These are phyloP conservation scores for Tinea semifulvella DNA, from an alignment of 2,888 invertebrate genomes.

Conservation along the genomic window DNA sequence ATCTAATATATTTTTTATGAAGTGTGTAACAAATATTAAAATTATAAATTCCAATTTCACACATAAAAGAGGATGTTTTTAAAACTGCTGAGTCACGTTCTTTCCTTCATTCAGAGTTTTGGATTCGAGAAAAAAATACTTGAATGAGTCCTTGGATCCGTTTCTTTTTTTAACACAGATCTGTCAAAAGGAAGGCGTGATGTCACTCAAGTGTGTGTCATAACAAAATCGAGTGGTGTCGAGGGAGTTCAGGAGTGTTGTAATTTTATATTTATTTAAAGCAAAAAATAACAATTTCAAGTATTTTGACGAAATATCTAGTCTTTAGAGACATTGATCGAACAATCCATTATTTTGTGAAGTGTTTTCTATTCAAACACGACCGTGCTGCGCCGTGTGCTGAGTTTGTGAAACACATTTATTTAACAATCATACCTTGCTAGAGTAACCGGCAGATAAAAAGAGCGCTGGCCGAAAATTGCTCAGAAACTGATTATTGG, in stretches of 20 bases:
- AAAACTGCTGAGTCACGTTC: slow-evolving; percentile 37
- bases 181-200: slow-evolving; percentile 19
- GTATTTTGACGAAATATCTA: slow-evolving; percentile 3
- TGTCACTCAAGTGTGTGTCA: slow-evolving; percentile 38
- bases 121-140: slow-evolving; percentile 26
- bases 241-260: slow-evolving; percentile 35
- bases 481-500: no score
- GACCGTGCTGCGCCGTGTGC: no score
- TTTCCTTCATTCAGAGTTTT: slow-evolving; percentile 35
- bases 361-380: background rate
- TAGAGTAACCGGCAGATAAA: no score
- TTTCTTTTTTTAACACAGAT: slow-evolving; percentile 24
- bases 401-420: no score
- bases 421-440: no score
- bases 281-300: slow-evolving; percentile 6
- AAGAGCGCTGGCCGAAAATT: no score
- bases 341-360: background rate
- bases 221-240: slow-evolving; percentile 62
- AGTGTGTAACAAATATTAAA: no score
- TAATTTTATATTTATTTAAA: no score
- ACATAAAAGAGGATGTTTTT: background rate
- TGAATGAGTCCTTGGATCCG: slow-evolving; percentile 38
- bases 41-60: slow-evolving; percentile 1
- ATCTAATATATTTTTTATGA: no score
- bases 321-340: slow-evolving; percentile 12